Conservation (phyloP, 2,113 vertebrate species). For the Myodes glareolus region DNA sequence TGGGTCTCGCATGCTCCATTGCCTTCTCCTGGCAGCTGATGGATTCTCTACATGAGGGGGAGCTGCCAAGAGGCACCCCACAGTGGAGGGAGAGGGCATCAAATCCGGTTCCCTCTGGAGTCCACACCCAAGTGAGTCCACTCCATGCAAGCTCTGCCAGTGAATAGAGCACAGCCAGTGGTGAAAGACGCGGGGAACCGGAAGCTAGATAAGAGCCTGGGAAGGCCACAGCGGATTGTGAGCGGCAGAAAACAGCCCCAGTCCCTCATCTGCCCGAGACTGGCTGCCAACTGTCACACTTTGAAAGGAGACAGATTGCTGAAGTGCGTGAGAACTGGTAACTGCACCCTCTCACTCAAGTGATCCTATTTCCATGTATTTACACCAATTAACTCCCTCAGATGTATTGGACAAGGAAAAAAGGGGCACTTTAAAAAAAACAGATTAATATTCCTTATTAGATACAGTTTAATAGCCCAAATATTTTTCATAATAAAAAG, state of each 20-base stretch:
- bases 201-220: conserved; percentile 20
- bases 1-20: conserved; percentile 79
- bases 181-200: conserved; percentile 62
- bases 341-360: conserved; percentile 44
- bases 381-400: conserved; percentile 20
- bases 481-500: conserved; percentile 19
- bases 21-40: conserved; percentile 81
- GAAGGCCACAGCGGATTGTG: conserved; percentile 8
- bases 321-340: conserved; percentile 29
- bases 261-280: conserved; percentile 36
- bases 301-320: conserved; percentile 69
- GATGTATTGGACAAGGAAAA: conserved; percentile 13
- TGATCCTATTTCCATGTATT: conserved; percentile 40
- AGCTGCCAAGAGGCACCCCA: conserved; percentile 71
- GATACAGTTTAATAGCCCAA: neutral
- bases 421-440: conserved; percentile 11
- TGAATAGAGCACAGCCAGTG: conserved; percentile 49
- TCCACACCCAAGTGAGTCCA: conserved; percentile 6
- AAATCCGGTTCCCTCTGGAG: neutral
- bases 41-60: conserved; percentile 69
- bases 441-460: conserved; percentile 37
- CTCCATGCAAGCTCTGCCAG: conserved; percentile 32
- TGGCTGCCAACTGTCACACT: conserved; percentile 70
- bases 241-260: conserved; percentile 68
- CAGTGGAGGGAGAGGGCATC: conserved; percentile 57